Percentiles rank a stretch among this genome's conserved stretches.
Evolutionary conservation across 1,140 invertebrate species (phyloP).

Genomic region (Danaus melanippus): DNA sequence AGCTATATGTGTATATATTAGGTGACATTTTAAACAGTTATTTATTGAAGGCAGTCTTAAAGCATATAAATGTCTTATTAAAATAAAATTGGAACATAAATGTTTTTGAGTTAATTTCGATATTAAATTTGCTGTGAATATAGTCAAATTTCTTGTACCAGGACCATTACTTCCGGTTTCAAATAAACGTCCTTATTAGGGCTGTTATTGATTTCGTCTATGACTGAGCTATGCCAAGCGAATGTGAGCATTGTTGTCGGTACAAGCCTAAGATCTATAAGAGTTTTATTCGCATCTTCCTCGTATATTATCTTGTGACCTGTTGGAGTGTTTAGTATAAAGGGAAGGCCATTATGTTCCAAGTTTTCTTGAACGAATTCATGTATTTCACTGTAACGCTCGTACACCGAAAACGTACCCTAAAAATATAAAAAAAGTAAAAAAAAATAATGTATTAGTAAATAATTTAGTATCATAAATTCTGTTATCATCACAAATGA

Average conservation of each 20-base stretch:
- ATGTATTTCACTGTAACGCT: constrained; percentile 79
- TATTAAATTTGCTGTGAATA: constrained; percentile 1
- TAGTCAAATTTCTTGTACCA: constrained; percentile 76
- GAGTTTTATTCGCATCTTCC: constrained; percentile 76
- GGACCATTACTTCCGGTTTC: constrained; percentile 81
- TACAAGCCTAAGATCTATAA: constrained; percentile 80
- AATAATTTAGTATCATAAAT: not conserved
- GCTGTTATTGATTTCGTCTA: constrained; percentile 68
- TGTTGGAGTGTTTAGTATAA: constrained; percentile 76
- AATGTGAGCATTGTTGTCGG: constrained; percentile 84
- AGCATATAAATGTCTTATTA: constrained; percentile 7
- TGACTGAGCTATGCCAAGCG: constrained; percentile 70
- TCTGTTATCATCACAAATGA: no score
- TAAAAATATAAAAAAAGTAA: constrained; percentile 39
- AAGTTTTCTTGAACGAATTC: constrained; percentile 84
- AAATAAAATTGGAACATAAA: no score
- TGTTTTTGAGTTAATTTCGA: not conserved
- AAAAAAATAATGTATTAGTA: constrained; percentile 5
- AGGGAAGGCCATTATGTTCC: constrained; percentile 75
- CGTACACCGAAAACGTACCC: constrained; percentile 88
- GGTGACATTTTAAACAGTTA: no score
- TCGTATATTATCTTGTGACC: constrained; percentile 75
- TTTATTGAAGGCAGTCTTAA: constrained; percentile 14
- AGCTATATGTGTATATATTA: not conserved
- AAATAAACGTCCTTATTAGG: constrained; percentile 75